These are phyloP conservation scores for Theropithecus gelada DNA, from an alignment of 2,113 vertebrate genomes.

Conservation along the genomic window DNA sequence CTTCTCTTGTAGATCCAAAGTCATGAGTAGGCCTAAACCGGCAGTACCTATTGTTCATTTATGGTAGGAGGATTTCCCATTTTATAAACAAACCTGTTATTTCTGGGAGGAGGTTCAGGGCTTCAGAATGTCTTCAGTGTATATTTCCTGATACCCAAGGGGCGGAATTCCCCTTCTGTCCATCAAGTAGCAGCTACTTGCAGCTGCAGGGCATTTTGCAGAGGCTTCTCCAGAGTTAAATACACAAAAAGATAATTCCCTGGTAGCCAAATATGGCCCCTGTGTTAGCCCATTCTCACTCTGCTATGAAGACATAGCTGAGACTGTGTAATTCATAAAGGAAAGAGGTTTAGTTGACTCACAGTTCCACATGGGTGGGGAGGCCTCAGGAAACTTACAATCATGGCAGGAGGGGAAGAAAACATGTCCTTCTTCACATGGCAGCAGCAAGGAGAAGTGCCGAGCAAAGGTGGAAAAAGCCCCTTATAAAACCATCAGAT, in stretches of 20 bases:
- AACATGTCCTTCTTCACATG: too few species aligned
- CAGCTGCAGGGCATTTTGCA: background rate
- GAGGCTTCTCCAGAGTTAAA: background rate
- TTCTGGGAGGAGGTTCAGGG: constrained; percentile 26
- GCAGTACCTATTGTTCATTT: background rate
- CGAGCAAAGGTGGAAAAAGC: too few species aligned
- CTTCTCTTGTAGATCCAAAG: background rate
- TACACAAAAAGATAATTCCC: background rate
- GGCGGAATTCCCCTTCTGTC: background rate
- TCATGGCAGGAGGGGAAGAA: too few species aligned
- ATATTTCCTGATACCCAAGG: background rate
- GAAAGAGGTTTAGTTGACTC: too few species aligned
- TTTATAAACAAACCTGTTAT: constrained; percentile 31
- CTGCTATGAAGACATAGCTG: too few species aligned
- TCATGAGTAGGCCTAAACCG: constrained; percentile 3
- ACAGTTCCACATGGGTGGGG: too few species aligned
- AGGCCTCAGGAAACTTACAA: too few species aligned
- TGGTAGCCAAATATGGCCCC: background rate
- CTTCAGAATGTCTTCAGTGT: background rate
- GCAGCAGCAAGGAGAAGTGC: too few species aligned
- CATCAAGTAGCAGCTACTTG: background rate
- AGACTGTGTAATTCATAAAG: too few species aligned
- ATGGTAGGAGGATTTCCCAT: constrained; percentile 16
- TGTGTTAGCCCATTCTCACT: background rate
- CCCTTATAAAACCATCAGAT: too few species aligned